A percentile compares a stretch with the other conserved stretches of the same genome.
Evolutionary conservation across 2,888 invertebrate genomes (phyloP).

Genomic region (Cheilosia vulpina): DNA sequence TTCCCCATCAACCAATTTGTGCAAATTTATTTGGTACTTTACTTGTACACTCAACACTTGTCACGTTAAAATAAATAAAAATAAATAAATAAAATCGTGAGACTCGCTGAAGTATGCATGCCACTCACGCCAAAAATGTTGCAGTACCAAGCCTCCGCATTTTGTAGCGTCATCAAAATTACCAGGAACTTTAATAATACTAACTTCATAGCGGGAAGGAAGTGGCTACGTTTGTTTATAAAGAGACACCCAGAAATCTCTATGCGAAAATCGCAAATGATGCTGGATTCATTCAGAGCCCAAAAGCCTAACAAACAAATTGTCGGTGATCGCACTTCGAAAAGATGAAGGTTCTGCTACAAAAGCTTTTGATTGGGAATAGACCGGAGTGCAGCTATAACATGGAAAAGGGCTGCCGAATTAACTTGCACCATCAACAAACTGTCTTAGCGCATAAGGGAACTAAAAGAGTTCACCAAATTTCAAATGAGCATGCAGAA

Average conservation of each 20-base stretch:
- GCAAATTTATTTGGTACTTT: too few species aligned
- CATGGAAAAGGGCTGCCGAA: slow-evolving; percentile 47
- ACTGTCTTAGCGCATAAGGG: slow-evolving; percentile 26
- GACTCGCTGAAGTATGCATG: slow-evolving; percentile 12
- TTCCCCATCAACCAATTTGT: too few species aligned
- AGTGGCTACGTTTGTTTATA: slow-evolving; percentile 37
- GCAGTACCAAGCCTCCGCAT: slow-evolving; percentile 19
- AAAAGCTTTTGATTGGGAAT: slow-evolving; percentile 15
- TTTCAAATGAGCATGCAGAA: slow-evolving; percentile 45
- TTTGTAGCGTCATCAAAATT: slow-evolving; percentile 15
- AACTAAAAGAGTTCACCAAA: slow-evolving; percentile 30
- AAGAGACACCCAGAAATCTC: slow-evolving; percentile 47
- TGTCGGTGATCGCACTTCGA: not conserved
- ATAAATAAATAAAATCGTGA: slow-evolving; percentile 17
- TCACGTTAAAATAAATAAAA: too few species aligned
- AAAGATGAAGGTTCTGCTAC: slow-evolving; percentile 4
- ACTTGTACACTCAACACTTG: too few species aligned
- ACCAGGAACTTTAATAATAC: slow-evolving; percentile 15
- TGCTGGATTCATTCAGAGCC: slow-evolving; percentile 12
- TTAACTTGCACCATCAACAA: slow-evolving; percentile 46
- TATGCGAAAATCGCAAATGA: slow-evolving; percentile 37
- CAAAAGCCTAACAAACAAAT: slow-evolving; percentile 28
- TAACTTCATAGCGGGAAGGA: slow-evolving; percentile 22
- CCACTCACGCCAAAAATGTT: slow-evolving; percentile 32
- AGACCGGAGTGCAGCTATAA: slow-evolving; percentile 33